Evolutionary conservation across 2,888 invertebrate genomes (phyloP), one percentile per base, ranked within the genome.

Genomic region (Apamea epomidion): DNA sequence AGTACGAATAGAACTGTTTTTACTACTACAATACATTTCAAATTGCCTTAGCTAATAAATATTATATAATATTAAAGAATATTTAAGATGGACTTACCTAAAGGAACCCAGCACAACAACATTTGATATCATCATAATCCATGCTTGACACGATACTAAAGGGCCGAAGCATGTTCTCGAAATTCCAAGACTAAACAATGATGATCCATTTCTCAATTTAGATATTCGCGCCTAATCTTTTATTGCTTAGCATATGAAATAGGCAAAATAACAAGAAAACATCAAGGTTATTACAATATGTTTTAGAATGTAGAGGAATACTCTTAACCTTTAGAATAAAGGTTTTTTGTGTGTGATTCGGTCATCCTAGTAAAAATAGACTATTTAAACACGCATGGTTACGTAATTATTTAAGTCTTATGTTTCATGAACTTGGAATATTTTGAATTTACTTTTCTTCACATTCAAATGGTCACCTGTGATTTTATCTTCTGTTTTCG

Each of bases 311-410:
- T 69, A 21, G 12, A 77, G 60, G 69, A 82, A 76, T 78, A 80
- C 70, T 78, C 54, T 74, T 89, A 84, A 88, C 89, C 85, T 89
- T 87, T 84, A 74, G 37, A 62, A 54, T 42, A 29, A 68, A 21
- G 12, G 58, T 80, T 80, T 75, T 77, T 83, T 83, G 10, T 76
- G 60, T 74, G 68, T 81, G 73, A 45, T 81, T 79, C 42, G 78
- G 76, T 87, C 88, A 87, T 85, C 65, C n/a, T 67, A 45, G 67
- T 81, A 86, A 88, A 88, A 85, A 88, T 88, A 83, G 78, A 78
- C 72, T 76, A 67, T 67, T 32, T 69, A 75, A 69, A 77, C 71
- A 79, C 80, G 72, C 76, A 69, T 68, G 69, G 12, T 85, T 76
- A 83, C 78, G 76, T 65, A 65, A 80, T 80, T 67, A 71, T 74